Evolutionary conservation across 35 echinoderm and acorn worm species (phyloP), one percentile per base, ranked within the genome.

Genomic region (Apostichopus californicus): DNA sequence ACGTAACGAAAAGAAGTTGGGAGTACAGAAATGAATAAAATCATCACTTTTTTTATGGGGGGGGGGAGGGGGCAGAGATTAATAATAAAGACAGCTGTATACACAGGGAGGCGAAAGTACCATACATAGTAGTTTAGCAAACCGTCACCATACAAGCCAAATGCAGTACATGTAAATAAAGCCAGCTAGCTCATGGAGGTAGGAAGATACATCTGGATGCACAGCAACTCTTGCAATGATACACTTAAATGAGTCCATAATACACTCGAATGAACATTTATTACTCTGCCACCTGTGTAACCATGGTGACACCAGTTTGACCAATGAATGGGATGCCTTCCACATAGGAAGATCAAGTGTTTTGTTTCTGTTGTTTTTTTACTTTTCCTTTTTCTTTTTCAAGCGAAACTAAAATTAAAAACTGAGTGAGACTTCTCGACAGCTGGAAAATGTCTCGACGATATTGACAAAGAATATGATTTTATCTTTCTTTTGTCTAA

Each of bases 61-160:
- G 34, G 34, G 28, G 28, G 34, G 64, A 18, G 63, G 63, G 64
- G 64, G 5, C 64, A 68, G 18, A 68, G 64, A 68, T 68, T 68
- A 68, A 11, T 68, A 18, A 68, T 68, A 68, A 68, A 68, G 11
- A 68, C 64, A 68, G 64, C 0, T 68, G 78, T 80, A 22, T 23
- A 80, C 21, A 80, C 10, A 80, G 17, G 12, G 78, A 28, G 21
- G 21, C 11, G 0, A 68, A 18, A 68, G 8, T 68, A 68, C 63
- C 18, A 68, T 68, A 68, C 18, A 68, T 15, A 68, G 18, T 68
- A 65, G 57, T 71, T 22, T 24, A 83, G 80, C 64, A 87, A 28
- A 87, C 86, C 86, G 63, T 87, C 86, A 87, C 86, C 86, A 80
- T 24, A 80, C 18, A 57, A 87, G 57, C 57, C 59, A 56, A 34